Evolutionary conservation across 2,888 invertebrate genomes (phyloP), one percentile per base, ranked within the genome.

Genomic region (Imbricaverruca yamaguchii): DNA sequence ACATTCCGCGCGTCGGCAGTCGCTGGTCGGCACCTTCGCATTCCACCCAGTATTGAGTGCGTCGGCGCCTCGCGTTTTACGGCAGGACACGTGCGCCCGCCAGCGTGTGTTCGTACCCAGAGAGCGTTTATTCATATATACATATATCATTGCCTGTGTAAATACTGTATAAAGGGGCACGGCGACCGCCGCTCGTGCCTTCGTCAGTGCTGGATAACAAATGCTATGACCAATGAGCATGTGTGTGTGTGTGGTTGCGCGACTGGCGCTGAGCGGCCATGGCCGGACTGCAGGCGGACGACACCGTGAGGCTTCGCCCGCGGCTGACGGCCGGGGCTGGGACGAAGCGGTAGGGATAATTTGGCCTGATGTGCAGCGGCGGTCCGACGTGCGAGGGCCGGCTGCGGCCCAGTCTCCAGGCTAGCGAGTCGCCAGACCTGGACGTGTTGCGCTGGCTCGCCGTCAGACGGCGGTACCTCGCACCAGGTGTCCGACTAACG

Each of bases 71-170:
- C 69, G 69, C 69, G 55, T 11, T 74, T 53, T 55, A 74, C 21
- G 12, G 9, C 39, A 21, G 18, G 53, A 74, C 74, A 18, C 18
- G 59, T 59, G 59, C 21, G 55, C 55, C 11, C 53, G 9, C 10
- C 7, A 7, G 39, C 12, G 39, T 21, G 21, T 18, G 55, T 53
- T 39, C 18, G 55, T 55, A 74, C 12, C 53, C 55, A 74, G 74
- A 74, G 53, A 74, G 11, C 53, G 74, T 74, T 15, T 74, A 74
- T 74, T 74, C 74, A 74, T 74, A 55, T 74, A 74, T 74, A 74
- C 74, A 74, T 74, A 74, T 74, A 74, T 55, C 74, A 74, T 74
- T 74, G 55, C 21, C 55, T 9, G 53, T 74, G 74, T 74, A 74
- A 11, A 55, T 55, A 74, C 74, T 55, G 74, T 74, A 74, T 55